These are phyloP conservation scores for Rana temporaria DNA, from an alignment of 2,113 vertebrate genomes.

Conservation along the genomic window DNA sequence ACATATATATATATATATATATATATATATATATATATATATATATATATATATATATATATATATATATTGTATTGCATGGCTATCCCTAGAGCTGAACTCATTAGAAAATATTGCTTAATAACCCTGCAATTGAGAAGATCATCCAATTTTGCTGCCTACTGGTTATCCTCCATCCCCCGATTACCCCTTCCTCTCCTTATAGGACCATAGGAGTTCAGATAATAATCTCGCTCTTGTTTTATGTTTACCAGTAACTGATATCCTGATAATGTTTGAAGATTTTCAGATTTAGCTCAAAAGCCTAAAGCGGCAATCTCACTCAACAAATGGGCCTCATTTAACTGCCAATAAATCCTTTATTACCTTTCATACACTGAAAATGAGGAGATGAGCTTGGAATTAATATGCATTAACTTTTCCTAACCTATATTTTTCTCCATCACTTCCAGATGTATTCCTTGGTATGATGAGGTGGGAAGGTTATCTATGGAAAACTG, in stretches of 20 bases:
- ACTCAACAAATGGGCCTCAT: slow-evolving; percentile 15
- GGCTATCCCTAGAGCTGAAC: too few species aligned
- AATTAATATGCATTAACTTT: slow-evolving; percentile 42
- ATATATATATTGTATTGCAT: too few species aligned
- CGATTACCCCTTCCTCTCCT: too few species aligned
- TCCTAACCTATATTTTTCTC: slow-evolving; percentile 34
- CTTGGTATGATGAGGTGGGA: slow-evolving; percentile 28
- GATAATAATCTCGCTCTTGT: too few species aligned
- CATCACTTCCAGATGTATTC: slow-evolving; percentile 37
- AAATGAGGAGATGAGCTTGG: slow-evolving; percentile 24
- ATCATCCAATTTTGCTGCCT: too few species aligned
- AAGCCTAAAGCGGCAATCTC: neutral
- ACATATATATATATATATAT: too few species aligned
- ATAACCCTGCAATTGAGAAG: too few species aligned
- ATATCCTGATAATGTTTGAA: neutral
- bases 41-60: too few species aligned
- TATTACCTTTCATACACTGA: slow-evolving; percentile 32
- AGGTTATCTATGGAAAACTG: slow-evolving; percentile 38
- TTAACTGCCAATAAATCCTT: slow-evolving; percentile 36
- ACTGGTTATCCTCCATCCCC: too few species aligned
- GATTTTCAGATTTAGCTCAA: neutral
- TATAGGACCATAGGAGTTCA: too few species aligned
- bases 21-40: too few species aligned
- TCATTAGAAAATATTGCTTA: too few species aligned
- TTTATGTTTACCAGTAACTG: slow-evolving; percentile 5